phyloP scores from a whole-genome alignment of 2,888 invertebrate species.

The Drosophila imparisetae region DNA sequence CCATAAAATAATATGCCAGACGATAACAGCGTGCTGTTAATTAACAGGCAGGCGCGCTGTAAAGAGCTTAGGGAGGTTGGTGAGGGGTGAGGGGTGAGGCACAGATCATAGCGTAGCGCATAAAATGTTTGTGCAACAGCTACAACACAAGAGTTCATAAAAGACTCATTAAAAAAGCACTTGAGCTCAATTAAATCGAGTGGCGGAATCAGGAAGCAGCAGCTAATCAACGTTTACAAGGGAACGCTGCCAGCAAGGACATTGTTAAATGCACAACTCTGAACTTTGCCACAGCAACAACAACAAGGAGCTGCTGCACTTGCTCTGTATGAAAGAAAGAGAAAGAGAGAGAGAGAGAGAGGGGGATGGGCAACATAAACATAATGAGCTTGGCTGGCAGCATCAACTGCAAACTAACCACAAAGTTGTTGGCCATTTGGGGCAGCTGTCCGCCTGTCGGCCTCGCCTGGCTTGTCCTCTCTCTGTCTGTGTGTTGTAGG shows the following conservation, averaged over 20 bases:
- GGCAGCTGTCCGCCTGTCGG: constrained; percentile 46
- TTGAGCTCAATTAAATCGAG: constrained; percentile 76
- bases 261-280: constrained; percentile 60
- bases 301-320: constrained; percentile 53
- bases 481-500: constrained; percentile 62
- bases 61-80: background rate
- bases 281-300: constrained; percentile 57
- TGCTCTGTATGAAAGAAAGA: constrained; percentile 11
- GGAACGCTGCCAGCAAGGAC: constrained; percentile 63
- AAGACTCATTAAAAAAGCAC: constrained; percentile 78
- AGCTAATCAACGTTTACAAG: constrained; percentile 76
- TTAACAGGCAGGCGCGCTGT: background rate
- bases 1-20: background rate
- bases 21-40: constrained; percentile 6
- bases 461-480: constrained; percentile 9
- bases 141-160: constrained; percentile 62
- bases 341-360: background rate
- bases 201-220: constrained; percentile 52
- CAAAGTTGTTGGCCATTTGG: constrained; percentile 74
- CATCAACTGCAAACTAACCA: constrained; percentile 65
- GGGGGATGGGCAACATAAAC: constrained; percentile 50
- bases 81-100: background rate
- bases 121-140: constrained; percentile 41
- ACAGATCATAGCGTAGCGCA: constrained; percentile 8
- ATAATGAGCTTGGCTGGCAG: constrained; percentile 68